Conservation (phyloP, 2,888 invertebrate genomes). For the Aspidapion aeneum region DNA sequence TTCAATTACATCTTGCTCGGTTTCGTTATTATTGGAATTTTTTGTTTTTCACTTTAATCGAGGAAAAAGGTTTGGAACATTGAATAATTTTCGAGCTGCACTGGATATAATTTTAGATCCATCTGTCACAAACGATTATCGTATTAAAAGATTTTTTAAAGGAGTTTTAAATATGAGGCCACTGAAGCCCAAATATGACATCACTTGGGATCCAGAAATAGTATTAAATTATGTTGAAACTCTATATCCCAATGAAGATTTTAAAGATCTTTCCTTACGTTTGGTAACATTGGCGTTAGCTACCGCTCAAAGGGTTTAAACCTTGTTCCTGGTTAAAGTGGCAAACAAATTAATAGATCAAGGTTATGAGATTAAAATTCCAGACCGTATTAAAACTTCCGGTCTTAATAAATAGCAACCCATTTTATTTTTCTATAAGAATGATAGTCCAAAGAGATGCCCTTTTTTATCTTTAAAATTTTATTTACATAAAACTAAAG, state of each 20-base stretch:
- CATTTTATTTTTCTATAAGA: constrained; percentile 1
- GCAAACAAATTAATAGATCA: background rate
- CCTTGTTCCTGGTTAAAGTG: constrained; percentile 1
- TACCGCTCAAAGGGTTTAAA: constrained; percentile 10
- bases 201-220: constrained; percentile 32
- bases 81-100: background rate
- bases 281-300: constrained; percentile 27
- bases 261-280: constrained; percentile 23
- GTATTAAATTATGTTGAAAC: constrained; percentile 21
- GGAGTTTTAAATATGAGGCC: constrained; percentile 28
- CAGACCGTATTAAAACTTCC: constrained; percentile 8
- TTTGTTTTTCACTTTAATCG: background rate
- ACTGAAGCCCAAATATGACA: constrained; percentile 28
- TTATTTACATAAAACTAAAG: background rate
- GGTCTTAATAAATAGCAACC: constrained; percentile 3
- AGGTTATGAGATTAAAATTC: constrained; percentile 7
- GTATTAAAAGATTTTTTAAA: constrained; percentile 30
- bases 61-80: background rate
- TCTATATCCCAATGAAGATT: background rate
- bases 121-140: constrained; percentile 7
- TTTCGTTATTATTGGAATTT: background rate
- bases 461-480: background rate
- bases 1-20: background rate
- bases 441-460: constrained; percentile 2
- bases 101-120: background rate